Conservation (phyloP, 1,140 invertebrate genomes). For the Ceratina australensis region DNA sequence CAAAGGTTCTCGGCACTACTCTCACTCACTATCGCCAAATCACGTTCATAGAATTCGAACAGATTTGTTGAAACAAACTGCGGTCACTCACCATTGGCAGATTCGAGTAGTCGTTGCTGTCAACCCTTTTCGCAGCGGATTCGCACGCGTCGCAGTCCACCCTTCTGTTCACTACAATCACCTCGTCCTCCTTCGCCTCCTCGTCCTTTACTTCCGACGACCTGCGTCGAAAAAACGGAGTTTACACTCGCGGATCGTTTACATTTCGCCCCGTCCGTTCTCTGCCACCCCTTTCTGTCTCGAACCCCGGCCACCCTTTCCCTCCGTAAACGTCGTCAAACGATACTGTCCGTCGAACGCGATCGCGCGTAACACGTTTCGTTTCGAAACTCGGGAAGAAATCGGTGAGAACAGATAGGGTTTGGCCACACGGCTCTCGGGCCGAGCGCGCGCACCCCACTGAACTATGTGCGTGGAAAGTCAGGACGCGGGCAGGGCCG, state of each 20-base stretch:
- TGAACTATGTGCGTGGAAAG: constrained; percentile 63
- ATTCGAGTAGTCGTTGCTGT: constrained; percentile 57
- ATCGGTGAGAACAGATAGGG: constrained; percentile 54
- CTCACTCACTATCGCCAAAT: background rate
- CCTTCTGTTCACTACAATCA: constrained; percentile 34
- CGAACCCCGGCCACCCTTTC: background rate
- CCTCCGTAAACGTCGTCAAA: background rate
- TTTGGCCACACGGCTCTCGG: constrained; percentile 62
- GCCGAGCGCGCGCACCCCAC: constrained; percentile 70
- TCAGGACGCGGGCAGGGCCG: constrained; percentile 58
- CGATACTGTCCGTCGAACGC: background rate
- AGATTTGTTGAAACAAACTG: no score
- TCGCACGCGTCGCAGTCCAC: constrained; percentile 53
- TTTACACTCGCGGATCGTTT: constrained; percentile 15
- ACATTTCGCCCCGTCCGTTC: background rate
- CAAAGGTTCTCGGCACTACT: no score
- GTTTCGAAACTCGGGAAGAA: constrained; percentile 1
- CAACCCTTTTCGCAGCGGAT: constrained; percentile 43
- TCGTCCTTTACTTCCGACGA: constrained; percentile 49
- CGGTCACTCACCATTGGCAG: constrained; percentile 60
- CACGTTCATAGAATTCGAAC: no score
- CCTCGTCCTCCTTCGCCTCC: constrained; percentile 48
- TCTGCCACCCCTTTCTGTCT: constrained; percentile 9
- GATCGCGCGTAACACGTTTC: no score
- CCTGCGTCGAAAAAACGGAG: constrained; percentile 56